Evolutionary conservation across 2,888 invertebrate species (phyloP), one percentile per base, ranked within the genome.

Genomic region (Emesis russula): DNA sequence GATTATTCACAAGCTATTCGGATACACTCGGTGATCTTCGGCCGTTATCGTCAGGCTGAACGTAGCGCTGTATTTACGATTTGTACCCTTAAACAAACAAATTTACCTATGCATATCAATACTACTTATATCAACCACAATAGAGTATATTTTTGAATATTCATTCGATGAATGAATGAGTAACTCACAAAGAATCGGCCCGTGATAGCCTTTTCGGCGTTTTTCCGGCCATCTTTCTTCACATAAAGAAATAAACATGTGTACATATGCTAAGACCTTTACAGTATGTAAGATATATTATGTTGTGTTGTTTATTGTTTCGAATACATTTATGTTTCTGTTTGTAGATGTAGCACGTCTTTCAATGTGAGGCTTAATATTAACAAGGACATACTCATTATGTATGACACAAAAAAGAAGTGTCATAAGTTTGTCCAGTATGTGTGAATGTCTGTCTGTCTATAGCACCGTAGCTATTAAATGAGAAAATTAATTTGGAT

Each of bases 191-290:
- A 95, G 96, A 97, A 97, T 97, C 95, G 97, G 96, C 96, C 96
- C 95, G 95, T 96, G 97, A 97, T 97, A 96, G 97, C 96, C 96
- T 96, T 96, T 97, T 96, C 96, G 95, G 95, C 96, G 96, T 97
- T 97, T 97, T 97, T 97, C 96, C 97, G 96, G 96, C 96, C 97
- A 97, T 97, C 96, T 97, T 96, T 97, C 97, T 96, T 96, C 95
- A 95, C 96, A 95, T 96, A 95, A 97, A 96, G 95, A 95, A 96
- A 97, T 97, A 97, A 96, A 96, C 96, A 97, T 96, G 96, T 96
- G 96, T 96, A 94, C 53, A 18, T 68, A 33, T 33, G 68, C 15
- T 36, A 33, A 68, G 68, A 68, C 15, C 36, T 33, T 68, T 36
- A 68, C 68, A 6, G 31, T 68, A 36, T 68, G 33, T 68, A 33